A percentile compares a stretch with the other conserved stretches of the same genome.
Conservation (phyloP, 2,797 vertebrate genomes). For the Muscicapa comitata region DNA sequence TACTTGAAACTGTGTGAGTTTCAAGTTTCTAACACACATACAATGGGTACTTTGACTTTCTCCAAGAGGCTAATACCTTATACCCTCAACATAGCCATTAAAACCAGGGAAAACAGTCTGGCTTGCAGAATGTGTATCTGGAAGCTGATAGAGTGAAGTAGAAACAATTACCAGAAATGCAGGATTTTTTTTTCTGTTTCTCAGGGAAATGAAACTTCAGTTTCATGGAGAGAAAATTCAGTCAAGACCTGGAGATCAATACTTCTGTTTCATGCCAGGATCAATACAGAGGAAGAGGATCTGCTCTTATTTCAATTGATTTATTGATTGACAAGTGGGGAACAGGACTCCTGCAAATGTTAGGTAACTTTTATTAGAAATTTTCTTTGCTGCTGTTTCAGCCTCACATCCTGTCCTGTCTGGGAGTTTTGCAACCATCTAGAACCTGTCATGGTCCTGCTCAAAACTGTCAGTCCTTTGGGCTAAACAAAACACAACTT, state of each 20-base stretch:
- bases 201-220: neutral
- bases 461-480: neutral
- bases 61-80: neutral
- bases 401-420: neutral
- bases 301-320: neutral
- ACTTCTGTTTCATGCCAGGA: neutral
- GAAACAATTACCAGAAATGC: neutral
- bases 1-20: fast-evolving
- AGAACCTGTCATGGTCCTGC: neutral
- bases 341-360: neutral
- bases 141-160: neutral
- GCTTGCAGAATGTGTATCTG: neutral
- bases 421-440: neutral
- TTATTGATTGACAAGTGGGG: neutral
- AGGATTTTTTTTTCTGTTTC: neutral
- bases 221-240: neutral
- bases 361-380: neutral
- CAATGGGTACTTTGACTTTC: neutral
- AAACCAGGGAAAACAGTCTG: neutral
- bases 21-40: neutral
- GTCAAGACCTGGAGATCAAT: neutral
- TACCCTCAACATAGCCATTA: neutral
- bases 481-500: neutral
- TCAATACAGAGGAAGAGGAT: neutral
- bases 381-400: neutral